Percentiles rank a stretch among this genome's conserved stretches.
Evolutionary conservation across 2,797 vertebrate genomes (phyloP).

Genomic region (Cossypha dichroa): DNA sequence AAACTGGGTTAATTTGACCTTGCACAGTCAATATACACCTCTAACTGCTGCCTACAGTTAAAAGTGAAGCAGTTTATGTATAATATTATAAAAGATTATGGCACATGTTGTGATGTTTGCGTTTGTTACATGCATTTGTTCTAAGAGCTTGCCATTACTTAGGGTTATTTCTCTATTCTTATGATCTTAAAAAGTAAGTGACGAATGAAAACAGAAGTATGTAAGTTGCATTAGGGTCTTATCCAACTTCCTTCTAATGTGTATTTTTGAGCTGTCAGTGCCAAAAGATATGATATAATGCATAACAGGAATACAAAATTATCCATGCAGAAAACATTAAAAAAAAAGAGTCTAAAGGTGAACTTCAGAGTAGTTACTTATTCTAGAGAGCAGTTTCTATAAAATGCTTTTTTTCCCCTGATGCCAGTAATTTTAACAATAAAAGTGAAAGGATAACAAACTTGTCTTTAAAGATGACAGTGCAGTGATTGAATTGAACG

Average conservation of each 20-base stretch:
- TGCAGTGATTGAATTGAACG: neutral
- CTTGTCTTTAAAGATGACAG: neutral
- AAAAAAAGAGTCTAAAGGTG: neutral
- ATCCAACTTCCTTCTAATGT: neutral
- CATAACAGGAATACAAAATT: neutral
- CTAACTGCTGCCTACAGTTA: neutral
- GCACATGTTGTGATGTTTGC: neutral
- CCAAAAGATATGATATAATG: neutral
- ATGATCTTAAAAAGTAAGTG: neutral
- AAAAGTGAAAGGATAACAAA: constrained; percentile 14
- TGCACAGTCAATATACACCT: neutral
- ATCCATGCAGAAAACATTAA: neutral
- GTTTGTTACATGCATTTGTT: neutral
- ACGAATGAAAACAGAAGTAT: neutral
- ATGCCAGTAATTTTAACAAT: neutral
- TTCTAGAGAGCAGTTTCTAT: neutral
- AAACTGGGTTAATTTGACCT: neutral
- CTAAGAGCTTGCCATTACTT: neutral
- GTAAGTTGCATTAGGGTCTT: neutral
- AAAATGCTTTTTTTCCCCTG: neutral
- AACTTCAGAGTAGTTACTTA: neutral
- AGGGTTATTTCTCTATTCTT: neutral
- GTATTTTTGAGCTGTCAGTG: neutral
- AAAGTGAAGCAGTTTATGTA: neutral
- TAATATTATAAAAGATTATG: neutral